A percentile compares a stretch with the other conserved stretches of the same genome.
Conservation (phyloP, 2,888 invertebrate genomes). For the Lissocephala sabroskyi region DNA sequence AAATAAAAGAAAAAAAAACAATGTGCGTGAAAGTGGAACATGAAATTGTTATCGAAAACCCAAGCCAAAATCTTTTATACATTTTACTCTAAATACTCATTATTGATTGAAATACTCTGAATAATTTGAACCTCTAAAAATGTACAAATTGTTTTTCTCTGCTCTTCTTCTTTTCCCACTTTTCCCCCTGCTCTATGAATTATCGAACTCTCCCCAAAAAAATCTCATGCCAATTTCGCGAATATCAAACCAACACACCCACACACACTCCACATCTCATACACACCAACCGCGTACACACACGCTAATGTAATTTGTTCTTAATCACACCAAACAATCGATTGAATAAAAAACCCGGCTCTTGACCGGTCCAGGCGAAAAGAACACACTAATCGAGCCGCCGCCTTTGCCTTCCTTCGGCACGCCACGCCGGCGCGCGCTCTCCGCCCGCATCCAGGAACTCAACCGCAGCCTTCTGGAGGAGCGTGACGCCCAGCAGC, state of each 20-base stretch:
- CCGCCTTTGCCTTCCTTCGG: constrained; percentile 74
- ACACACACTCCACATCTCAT: constrained; percentile 7
- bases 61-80: too few species aligned
- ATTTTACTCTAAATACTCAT: too few species aligned
- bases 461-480: constrained; percentile 71
- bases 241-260: constrained; percentile 15
- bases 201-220: too few species aligned
- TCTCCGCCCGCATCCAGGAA: constrained; percentile 72
- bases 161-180: constrained; percentile 61
- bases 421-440: constrained; percentile 71
- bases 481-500: constrained; percentile 70
- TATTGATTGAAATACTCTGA: too few species aligned
- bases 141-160: constrained; percentile 65
- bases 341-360: not conserved
- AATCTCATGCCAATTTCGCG: constrained; percentile 7
- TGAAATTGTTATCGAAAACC: too few species aligned
- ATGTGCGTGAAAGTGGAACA: too few species aligned
- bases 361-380: constrained; percentile 77
- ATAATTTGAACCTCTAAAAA: too few species aligned
- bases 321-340: constrained; percentile 28
- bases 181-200: constrained; percentile 14
- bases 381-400: constrained; percentile 85
- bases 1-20: constrained; percentile 17
- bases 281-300: constrained; percentile 10
- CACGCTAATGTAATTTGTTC: constrained; percentile 21